These are phyloP conservation scores for Limonius californicus DNA, from an alignment of 1,140 invertebrate species.

Conservation along the genomic window DNA sequence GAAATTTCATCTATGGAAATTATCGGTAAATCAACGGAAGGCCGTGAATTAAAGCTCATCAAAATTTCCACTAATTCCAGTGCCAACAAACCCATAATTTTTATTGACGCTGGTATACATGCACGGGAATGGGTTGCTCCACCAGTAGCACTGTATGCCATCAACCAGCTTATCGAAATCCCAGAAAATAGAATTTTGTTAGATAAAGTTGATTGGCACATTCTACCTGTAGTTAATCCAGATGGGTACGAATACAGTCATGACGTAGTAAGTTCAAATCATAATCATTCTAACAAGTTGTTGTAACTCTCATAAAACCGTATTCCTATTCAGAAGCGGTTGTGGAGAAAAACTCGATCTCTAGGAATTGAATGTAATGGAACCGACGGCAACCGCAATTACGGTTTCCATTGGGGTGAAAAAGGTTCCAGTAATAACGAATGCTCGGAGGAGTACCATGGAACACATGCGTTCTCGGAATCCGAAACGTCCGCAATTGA, in stretches of 20 bases:
- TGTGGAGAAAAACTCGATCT: conserved; percentile 71
- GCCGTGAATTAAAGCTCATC: conserved; percentile 40
- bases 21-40: conserved; percentile 60
- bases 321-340: conserved; percentile 52
- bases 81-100: conserved; percentile 54
- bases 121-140: conserved; percentile 67
- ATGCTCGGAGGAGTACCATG: conserved; percentile 65
- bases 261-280: conserved; percentile 39
- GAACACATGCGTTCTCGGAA: conserved; percentile 63
- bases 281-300: conserved; percentile 48
- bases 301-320: conserved; percentile 49
- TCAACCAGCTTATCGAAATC: conserved; percentile 56
- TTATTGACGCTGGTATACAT: conserved; percentile 63
- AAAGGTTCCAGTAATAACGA: conserved; percentile 62
- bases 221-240: conserved; percentile 67
- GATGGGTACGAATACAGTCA: conserved; percentile 69
- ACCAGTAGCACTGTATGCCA: conserved; percentile 60
- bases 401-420: conserved; percentile 63
- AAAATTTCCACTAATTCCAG: conserved; percentile 32
- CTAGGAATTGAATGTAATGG: conserved; percentile 53
- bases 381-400: conserved; percentile 71
- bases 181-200: conserved; percentile 43
- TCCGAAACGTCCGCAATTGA: conserved; percentile 63
- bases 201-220: conserved; percentile 59
- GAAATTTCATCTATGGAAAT: conserved; percentile 47